phyloP scores from a whole-genome alignment of 1,140 invertebrate species.

The Ceratina calcarata region DNA sequence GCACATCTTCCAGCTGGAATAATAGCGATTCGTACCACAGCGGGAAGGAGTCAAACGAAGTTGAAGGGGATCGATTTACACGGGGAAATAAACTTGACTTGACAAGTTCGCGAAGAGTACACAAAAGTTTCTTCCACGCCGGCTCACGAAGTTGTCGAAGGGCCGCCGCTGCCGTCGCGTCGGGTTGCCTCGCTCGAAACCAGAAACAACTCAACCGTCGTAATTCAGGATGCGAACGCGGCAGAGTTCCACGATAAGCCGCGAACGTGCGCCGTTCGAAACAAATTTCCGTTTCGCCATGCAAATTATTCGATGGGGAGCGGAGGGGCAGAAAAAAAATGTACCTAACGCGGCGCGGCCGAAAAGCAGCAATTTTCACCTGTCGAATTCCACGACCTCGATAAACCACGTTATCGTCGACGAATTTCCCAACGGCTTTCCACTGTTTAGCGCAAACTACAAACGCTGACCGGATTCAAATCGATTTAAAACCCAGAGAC shows the following conservation, averaged over 20 bases:
- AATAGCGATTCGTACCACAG: neutral
- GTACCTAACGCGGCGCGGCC: neutral
- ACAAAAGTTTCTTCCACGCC: slow-evolving; percentile 39
- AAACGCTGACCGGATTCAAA: too few species aligned
- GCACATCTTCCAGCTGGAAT: neutral
- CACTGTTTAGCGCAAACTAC: neutral
- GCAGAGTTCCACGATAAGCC: slow-evolving; percentile 4
- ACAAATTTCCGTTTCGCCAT: neutral
- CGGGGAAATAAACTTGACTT: slow-evolving; percentile 50
- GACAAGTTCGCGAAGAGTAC: slow-evolving; percentile 33
- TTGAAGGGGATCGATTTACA: slow-evolving; percentile 35
- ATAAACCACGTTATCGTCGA: neutral
- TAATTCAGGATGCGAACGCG: slow-evolving; percentile 7
- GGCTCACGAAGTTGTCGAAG: slow-evolving; percentile 36
- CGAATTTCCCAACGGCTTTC: neutral
- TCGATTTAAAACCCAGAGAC: too few species aligned
- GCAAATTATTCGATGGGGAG: neutral
- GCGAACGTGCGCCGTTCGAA: too few species aligned
- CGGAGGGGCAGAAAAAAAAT: neutral
- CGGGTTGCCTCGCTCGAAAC: neutral
- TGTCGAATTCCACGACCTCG: slow-evolving; percentile 7
- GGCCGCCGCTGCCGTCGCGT: neutral
- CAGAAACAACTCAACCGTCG: slow-evolving; percentile 6
- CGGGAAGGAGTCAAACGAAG: neutral
- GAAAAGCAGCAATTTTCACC: slow-evolving; percentile 10